phyloP scores from a whole-genome alignment of 2,113 vertebrate species.

The Caracal caracal region DNA sequence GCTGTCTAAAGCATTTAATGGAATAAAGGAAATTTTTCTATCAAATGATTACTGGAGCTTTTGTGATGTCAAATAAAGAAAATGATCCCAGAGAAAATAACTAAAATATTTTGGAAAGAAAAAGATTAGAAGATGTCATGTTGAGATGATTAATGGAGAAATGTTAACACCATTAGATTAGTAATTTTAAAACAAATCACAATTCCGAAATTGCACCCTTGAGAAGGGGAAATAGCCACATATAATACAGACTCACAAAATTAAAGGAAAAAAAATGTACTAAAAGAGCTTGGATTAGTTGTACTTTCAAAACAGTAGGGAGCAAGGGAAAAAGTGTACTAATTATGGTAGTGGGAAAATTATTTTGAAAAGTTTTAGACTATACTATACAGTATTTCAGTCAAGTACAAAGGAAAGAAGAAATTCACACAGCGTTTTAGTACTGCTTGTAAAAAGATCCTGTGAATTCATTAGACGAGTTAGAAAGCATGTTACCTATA shows the following conservation, averaged over 20 bases:
- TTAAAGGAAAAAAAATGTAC: background rate
- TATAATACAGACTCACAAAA: background rate
- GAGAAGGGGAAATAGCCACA: background rate
- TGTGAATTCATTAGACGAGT: background rate
- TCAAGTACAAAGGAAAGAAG: background rate
- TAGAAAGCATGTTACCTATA: background rate
- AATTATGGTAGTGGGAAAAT: background rate
- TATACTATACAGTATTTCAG: background rate
- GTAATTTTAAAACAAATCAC: background rate
- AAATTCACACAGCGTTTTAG: background rate
- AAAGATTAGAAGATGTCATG: background rate
- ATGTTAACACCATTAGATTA: background rate
- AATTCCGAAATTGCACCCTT: background rate
- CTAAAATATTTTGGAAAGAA: constrained; percentile 38
- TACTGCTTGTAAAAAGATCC: background rate
- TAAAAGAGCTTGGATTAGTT: background rate
- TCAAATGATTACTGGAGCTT: constrained; percentile 37
- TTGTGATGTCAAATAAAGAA: constrained; percentile 5
- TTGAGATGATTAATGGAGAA: background rate
- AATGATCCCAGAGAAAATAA: constrained; percentile 14
- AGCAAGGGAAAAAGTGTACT: background rate
- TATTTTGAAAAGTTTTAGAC: background rate
- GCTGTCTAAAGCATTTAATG: background rate
- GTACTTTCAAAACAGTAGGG: background rate
- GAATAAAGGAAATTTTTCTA: constrained; percentile 4